phyloP scores from a whole-genome alignment of 2,888 invertebrate genomes.

The Drosophila lacicola region DNA sequence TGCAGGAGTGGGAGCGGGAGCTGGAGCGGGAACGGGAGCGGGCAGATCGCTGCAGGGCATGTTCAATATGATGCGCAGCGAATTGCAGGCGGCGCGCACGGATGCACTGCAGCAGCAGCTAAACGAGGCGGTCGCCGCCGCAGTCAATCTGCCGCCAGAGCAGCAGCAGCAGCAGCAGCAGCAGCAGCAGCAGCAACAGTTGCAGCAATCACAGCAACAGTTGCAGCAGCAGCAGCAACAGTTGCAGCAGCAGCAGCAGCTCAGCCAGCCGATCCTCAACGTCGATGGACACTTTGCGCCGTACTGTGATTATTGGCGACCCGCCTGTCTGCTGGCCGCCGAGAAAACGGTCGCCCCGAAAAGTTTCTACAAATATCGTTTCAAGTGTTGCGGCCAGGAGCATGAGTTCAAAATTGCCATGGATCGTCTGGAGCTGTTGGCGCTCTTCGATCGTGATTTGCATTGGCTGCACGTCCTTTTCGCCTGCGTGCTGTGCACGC shows the following conservation, averaged over 20 bases:
- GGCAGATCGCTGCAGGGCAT: constrained; percentile 74
- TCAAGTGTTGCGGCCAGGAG: constrained; percentile 81
- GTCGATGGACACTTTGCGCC: constrained; percentile 82
- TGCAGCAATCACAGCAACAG: constrained; percentile 2
- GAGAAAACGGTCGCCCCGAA: constrained; percentile 83
- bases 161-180: constrained; percentile 19
- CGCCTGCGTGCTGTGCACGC: constrained; percentile 92
- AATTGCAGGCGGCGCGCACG: constrained; percentile 58
- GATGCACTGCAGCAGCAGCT: constrained; percentile 65
- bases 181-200: constrained; percentile 22
- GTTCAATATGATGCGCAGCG: constrained; percentile 79
- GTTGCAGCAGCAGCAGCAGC: constrained; percentile 45
- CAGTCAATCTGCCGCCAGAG: neutral
- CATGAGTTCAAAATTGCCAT: constrained; percentile 91
- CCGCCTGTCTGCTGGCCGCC: constrained; percentile 81
- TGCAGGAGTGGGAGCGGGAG: constrained; percentile 43
- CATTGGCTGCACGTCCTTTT: constrained; percentile 90
- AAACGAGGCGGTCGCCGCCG: constrained; percentile 42
- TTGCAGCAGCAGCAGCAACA: constrained; percentile 16
- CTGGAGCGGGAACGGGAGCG: constrained; percentile 38
- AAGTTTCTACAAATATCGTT: constrained; percentile 84
- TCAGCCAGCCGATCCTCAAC: constrained; percentile 77
- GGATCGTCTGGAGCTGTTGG: constrained; percentile 96
- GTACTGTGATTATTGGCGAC: constrained; percentile 85
- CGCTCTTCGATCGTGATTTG: constrained; percentile 96